These are phyloP conservation scores for Yponomeuta evonymella DNA, from an alignment of 2,888 invertebrate species.

Conservation along the genomic window DNA sequence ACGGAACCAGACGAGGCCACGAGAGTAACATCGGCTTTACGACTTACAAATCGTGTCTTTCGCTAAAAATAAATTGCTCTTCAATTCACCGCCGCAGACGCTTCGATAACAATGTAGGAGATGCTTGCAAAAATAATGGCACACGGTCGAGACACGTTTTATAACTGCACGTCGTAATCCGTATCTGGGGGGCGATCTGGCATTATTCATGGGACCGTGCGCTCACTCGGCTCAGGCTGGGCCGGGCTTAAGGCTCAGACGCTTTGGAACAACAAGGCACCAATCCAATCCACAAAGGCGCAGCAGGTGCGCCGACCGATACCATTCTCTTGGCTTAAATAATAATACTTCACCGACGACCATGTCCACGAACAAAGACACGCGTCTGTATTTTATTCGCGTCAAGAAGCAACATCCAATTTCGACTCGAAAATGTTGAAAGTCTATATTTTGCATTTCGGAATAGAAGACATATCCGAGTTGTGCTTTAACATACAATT, in stretches of 20 bases:
- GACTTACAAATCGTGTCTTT: conserved; percentile 7
- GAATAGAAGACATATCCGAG: no score
- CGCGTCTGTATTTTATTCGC: background rate
- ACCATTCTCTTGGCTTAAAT: conserved; percentile 9
- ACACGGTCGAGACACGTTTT: conserved; percentile 15
- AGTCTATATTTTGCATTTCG: background rate
- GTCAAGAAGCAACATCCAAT: background rate
- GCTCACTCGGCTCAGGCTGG: conserved; percentile 4
- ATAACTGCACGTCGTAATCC: conserved; percentile 17
- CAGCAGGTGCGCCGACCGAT: conserved; percentile 23
- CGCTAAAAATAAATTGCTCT: conserved; percentile 14
- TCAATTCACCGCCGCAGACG: conserved; percentile 8
- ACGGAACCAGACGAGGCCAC: conserved; percentile 2
- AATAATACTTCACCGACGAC: conserved; percentile 2
- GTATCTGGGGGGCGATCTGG: conserved; percentile 16
- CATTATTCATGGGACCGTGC: conserved; percentile 16
- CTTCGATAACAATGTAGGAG: conserved; percentile 15
- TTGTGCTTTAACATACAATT: background rate
- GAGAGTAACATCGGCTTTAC: background rate
- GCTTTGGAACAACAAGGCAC: conserved; percentile 11
- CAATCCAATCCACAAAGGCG: conserved; percentile 18
- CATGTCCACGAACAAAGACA: conserved; percentile 3
- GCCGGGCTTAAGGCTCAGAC: conserved; percentile 16
- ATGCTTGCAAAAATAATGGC: conserved; percentile 16
- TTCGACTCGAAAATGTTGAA: no score